Conservation (phyloP, 2,888 invertebrate species). For the Dyspetes luteomarginatus region DNA sequence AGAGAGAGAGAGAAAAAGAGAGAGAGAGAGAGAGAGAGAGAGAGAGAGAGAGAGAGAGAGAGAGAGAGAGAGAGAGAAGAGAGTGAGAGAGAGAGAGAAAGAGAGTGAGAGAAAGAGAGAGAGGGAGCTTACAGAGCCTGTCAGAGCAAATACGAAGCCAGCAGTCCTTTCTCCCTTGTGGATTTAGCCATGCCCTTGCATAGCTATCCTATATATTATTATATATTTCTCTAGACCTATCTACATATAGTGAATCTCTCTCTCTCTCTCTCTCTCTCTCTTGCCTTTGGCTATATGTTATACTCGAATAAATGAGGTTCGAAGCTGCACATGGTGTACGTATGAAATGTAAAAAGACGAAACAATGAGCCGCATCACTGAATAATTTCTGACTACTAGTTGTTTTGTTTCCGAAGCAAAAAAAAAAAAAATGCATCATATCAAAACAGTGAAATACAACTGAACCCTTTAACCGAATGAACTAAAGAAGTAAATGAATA, state of each 20-base stretch:
- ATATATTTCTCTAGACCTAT: not conserved
- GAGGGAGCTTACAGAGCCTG: not conserved
- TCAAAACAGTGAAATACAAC: no score
- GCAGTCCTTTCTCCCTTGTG: constrained; percentile 10
- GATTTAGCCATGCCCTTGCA: not conserved
- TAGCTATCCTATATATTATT: not conserved
- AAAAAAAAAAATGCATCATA: not conserved
- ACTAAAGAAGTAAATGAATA: not conserved
- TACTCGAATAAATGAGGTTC: not conserved
- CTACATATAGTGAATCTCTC: no score
- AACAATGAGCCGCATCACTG: not conserved
- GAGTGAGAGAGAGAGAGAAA: not conserved
- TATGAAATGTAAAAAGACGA: not conserved
- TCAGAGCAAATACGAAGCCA: not conserved
- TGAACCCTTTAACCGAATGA: no score
- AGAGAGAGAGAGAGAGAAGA: not conserved
- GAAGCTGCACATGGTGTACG: not conserved
- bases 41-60: not conserved
- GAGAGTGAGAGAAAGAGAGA: not conserved
- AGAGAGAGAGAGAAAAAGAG: not conserved
- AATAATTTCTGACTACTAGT: not conserved
- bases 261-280: no score
- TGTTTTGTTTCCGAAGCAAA: not conserved
- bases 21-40: not conserved
- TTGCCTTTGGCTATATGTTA: not conserved